These are phyloP conservation scores for Lethenteron reissneri DNA, from an alignment of 2,113 vertebrate species.

Conservation along the genomic window DNA sequence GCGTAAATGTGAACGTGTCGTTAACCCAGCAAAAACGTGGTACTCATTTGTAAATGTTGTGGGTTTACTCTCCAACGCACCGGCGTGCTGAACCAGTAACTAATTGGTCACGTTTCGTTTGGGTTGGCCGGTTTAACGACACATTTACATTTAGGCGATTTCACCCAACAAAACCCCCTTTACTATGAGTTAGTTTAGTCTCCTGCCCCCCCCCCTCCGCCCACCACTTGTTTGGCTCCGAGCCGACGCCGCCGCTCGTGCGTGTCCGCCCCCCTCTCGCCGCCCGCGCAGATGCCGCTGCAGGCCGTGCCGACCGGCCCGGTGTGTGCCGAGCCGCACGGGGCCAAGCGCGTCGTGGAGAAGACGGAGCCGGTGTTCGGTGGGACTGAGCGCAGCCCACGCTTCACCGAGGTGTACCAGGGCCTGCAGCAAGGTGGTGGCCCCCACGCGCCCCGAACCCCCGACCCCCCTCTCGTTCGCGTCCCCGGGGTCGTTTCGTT, in stretches of 20 bases:
- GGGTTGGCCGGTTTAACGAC: too few species aligned
- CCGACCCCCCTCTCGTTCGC: too few species aligned
- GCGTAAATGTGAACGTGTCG: too few species aligned
- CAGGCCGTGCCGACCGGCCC: not conserved
- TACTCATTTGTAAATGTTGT: too few species aligned
- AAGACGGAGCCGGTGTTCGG: slow-evolving; percentile 36
- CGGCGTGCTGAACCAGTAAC: too few species aligned
- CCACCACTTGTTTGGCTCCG: accelerated
- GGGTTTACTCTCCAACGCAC: too few species aligned
- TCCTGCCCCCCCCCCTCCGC: not conserved
- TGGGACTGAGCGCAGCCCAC: slow-evolving; percentile 22
- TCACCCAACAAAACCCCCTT: too few species aligned
- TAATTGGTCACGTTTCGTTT: too few species aligned
- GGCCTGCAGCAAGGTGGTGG: slow-evolving; percentile 20
- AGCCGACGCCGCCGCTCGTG: accelerated
- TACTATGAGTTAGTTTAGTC: not conserved
- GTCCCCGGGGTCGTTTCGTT: too few species aligned
- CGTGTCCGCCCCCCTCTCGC: slow-evolving; percentile 12
- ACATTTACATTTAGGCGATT: too few species aligned
- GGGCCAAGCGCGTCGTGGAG: slow-evolving; percentile 38
- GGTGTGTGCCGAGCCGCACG: slow-evolving; percentile 28
- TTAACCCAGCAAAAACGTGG: too few species aligned
- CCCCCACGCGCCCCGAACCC: not conserved
- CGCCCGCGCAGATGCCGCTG: slow-evolving; percentile 29
- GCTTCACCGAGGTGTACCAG: slow-evolving; percentile 32